These are phyloP conservation scores for Gnathonemus longibarbis DNA, from an alignment of 2,113 vertebrate species.

Conservation along the genomic window DNA sequence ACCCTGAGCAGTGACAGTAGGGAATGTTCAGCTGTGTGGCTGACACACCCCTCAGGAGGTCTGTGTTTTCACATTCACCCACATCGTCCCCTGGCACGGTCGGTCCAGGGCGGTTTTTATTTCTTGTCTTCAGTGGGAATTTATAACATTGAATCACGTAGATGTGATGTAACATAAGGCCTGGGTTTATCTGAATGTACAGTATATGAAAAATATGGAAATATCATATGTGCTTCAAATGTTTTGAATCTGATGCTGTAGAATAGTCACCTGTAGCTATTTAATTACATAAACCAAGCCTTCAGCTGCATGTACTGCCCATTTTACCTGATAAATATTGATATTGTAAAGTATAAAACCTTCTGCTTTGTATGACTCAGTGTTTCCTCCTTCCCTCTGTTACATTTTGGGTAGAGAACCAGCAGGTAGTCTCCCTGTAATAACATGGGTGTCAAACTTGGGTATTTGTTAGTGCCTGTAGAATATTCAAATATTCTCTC, in stretches of 20 bases:
- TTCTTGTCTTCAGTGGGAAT: not conserved
- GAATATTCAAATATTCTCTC: not conserved
- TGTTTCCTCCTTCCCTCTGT: not conserved
- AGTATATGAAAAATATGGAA: not conserved
- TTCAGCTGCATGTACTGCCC: not conserved
- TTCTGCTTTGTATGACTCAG: not conserved
- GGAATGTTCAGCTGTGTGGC: not conserved
- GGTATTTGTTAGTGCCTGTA: not conserved
- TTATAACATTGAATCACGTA: not conserved
- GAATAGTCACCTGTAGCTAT: not conserved
- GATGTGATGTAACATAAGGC: not conserved
- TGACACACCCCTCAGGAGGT: not conserved
- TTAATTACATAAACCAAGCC: not conserved
- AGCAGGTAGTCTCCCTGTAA: not conserved
- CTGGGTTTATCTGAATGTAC: not conserved
- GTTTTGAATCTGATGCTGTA: not conserved
- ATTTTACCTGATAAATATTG: not conserved
- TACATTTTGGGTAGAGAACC: not conserved
- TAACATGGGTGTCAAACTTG: not conserved
- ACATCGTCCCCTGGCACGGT: not conserved
- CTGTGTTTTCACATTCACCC: not conserved
- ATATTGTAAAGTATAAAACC: not conserved
- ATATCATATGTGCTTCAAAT: not conserved
- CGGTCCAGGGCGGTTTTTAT: not conserved
- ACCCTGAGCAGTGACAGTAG: not conserved